Evolutionary conservation across 1,140 invertebrate genomes (phyloP).

Genomic region (Pinna nobilis): DNA sequence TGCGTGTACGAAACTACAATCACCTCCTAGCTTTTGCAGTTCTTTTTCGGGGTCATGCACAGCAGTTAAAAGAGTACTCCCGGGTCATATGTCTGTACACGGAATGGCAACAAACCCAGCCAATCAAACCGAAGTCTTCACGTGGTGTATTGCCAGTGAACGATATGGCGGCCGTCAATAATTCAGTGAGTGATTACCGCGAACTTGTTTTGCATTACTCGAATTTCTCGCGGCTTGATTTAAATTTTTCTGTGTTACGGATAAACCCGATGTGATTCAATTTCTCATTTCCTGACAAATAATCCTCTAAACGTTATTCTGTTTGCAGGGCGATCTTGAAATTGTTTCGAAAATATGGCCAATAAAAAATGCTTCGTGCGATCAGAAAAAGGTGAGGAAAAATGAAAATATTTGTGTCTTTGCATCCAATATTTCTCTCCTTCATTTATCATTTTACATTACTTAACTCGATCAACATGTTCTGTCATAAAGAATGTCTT

Average conservation of each 20-base stretch:
- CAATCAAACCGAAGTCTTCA: constrained; percentile 44
- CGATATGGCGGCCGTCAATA: constrained; percentile 49
- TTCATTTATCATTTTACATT: not conserved
- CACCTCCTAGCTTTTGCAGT: too few relatives aligned
- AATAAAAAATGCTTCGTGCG: constrained; percentile 61
- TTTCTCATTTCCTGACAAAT: too few relatives aligned
- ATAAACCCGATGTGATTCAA: too few relatives aligned
- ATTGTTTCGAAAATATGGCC: constrained; percentile 68
- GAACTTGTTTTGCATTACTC: too few relatives aligned
- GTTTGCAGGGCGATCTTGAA: constrained; percentile 38
- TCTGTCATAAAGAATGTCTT: constrained; percentile 17
- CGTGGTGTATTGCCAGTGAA: constrained; percentile 37
- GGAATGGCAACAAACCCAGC: constrained; percentile 18
- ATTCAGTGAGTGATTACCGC: constrained; percentile 14
- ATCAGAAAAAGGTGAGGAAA: constrained; percentile 57
- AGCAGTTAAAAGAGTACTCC: too few relatives aligned
- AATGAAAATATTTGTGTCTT: not conserved
- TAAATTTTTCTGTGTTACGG: too few relatives aligned
- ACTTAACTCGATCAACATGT: constrained; percentile 3
- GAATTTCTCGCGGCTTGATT: too few relatives aligned
- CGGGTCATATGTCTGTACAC: too few relatives aligned
- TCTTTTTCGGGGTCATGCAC: too few relatives aligned
- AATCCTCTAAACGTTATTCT: too few relatives aligned
- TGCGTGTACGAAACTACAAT: too few relatives aligned
- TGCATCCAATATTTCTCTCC: not conserved